A percentile compares a stretch with the other conserved stretches of the same genome.
phyloP scores from a whole-genome alignment of 2,797 vertebrate species.

The Sciaenops ocellatus region DNA sequence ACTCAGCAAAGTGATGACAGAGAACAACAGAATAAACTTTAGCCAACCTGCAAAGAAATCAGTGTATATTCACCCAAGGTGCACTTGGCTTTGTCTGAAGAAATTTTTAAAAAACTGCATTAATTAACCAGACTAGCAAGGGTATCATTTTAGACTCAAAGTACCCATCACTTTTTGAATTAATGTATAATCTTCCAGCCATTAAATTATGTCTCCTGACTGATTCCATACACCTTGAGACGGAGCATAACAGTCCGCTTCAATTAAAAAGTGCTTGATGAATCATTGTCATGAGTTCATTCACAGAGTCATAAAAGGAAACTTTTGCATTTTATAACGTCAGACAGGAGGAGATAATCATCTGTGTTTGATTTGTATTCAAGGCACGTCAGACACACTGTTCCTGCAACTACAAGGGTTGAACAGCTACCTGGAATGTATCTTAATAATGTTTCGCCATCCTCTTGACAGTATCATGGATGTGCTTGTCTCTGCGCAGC shows the following conservation, averaged over 20 bases:
- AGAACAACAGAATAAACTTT: constrained; percentile 50
- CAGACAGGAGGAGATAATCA: constrained; percentile 50
- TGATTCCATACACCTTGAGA: constrained; percentile 53
- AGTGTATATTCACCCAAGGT: constrained; percentile 31
- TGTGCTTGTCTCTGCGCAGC: constrained; percentile 4
- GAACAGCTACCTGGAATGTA: constrained; percentile 41
- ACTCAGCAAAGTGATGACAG: constrained; percentile 30
- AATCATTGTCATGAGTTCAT: constrained; percentile 56
- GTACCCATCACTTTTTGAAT: constrained; percentile 51
- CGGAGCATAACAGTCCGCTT: constrained; percentile 37
- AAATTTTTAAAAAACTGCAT: constrained; percentile 52
- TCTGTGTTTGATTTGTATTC: constrained; percentile 54
- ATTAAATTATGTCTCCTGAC: constrained; percentile 51
- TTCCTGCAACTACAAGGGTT: constrained; percentile 19
- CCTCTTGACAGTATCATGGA: constrained; percentile 30
- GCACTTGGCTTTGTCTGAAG: constrained; percentile 48
- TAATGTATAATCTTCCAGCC: constrained; percentile 53
- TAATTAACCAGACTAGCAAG: constrained; percentile 54
- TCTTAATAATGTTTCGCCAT: constrained; percentile 44
- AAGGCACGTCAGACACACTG: constrained; percentile 18
- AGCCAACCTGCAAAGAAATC: constrained; percentile 54
- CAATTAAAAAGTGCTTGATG: constrained; percentile 57
- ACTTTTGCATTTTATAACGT: constrained; percentile 41
- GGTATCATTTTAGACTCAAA: constrained; percentile 38
- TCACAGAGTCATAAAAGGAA: constrained; percentile 53